phyloP scores from a whole-genome alignment of 2,888 invertebrate species.

The Drosophila rellima region DNA sequence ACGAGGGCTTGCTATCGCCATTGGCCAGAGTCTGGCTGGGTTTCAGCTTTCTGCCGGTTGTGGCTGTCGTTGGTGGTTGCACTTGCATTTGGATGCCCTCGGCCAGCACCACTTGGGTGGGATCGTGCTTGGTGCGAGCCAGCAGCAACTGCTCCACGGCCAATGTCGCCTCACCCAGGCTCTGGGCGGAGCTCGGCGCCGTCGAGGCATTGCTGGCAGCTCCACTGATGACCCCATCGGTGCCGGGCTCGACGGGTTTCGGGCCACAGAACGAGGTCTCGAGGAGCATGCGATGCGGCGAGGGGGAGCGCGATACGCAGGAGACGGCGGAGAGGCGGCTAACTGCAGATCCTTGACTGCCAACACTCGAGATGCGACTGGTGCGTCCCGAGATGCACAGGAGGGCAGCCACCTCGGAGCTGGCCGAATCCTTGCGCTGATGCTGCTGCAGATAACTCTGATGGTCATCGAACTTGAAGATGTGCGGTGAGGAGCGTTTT shows the following conservation, averaged over 20 bases:
- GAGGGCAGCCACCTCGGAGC: conserved; percentile 91
- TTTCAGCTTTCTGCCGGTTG: conserved; percentile 47
- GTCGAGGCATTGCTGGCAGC: conserved; percentile 60
- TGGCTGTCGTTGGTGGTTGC: conserved; percentile 70
- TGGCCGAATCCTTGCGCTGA: conserved; percentile 90
- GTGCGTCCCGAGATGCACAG: conserved; percentile 92
- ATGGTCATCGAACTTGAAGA: conserved; percentile 86
- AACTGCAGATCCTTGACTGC: conserved; percentile 91
- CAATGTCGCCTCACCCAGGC: conserved; percentile 52
- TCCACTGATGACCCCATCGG: conserved; percentile 82
- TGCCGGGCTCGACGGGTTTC: conserved; percentile 88
- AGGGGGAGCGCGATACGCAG: conserved; percentile 90
- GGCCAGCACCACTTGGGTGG: conserved; percentile 88
- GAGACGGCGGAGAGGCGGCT: conserved; percentile 88
- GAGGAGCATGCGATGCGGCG: conserved; percentile 95
- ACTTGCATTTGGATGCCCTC: conserved; percentile 88
- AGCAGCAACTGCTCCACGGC: conserved; percentile 87
- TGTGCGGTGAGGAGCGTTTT: conserved; percentile 85
- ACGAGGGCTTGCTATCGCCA: conserved; percentile 56
- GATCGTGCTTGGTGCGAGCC: conserved; percentile 88
- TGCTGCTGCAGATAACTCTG: conserved; percentile 87
- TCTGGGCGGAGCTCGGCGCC: conserved; percentile 64
- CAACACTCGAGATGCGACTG: conserved; percentile 93
- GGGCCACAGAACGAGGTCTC: conserved; percentile 97
- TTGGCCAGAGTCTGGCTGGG: conserved; percentile 70